Base-by-base conservation (phyloP, 2,888 invertebrate species). In the Drosophila austrosaltans region DNA sequence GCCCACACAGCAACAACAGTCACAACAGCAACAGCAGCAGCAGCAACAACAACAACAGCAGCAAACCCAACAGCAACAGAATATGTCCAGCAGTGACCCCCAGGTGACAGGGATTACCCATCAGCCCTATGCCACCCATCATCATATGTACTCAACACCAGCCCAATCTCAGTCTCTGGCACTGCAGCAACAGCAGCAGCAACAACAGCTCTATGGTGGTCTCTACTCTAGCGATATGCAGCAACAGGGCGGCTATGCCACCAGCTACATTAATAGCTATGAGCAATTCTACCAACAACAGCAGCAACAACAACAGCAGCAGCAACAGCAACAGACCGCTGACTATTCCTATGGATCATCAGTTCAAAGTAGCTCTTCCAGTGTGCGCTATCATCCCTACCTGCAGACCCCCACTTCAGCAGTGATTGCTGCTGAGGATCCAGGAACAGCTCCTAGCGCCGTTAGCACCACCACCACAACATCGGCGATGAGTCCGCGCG, bases 1-100 rank as follows among this genome's bases (percentile, higher is more conserved):
- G 81, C 91, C 92, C 58, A 69, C 82, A 30, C 78, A 75, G 61
- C 64, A 69, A 94, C 94, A 90, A 85, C 95, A 93, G 73, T 93
- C 93, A 69, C 86, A 93, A n/a, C 93, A 93, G 36, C 93, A 93
- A 78, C 93, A 93, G 3, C 92, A 90, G 72, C 71, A 66, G n/a
- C 79, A 73, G 30, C 76, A 70, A 53, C 72, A 91, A 74, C 86
- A 93, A n/a, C 93, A 93, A 36, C 93, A 93, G 78, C 93, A 93
- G 2, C 92, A 70, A 54, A 6, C 32, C 36, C 72, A 91, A 75
- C 69, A 60, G 28, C 81, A 76, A 42, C 81, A 75, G 93, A 69
- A 76, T 8, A 66, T 75, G 65, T 48, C 48, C 10, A 64, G 65
- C 30, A 59, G 40, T 22, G 93, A 93, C 93, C 56, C 54, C 8